A percentile compares a stretch with the other conserved stretches of the same genome.
These are phyloP conservation scores for Idaea dimidiata DNA, from an alignment of 2,888 invertebrate species.

Conservation along the genomic window DNA sequence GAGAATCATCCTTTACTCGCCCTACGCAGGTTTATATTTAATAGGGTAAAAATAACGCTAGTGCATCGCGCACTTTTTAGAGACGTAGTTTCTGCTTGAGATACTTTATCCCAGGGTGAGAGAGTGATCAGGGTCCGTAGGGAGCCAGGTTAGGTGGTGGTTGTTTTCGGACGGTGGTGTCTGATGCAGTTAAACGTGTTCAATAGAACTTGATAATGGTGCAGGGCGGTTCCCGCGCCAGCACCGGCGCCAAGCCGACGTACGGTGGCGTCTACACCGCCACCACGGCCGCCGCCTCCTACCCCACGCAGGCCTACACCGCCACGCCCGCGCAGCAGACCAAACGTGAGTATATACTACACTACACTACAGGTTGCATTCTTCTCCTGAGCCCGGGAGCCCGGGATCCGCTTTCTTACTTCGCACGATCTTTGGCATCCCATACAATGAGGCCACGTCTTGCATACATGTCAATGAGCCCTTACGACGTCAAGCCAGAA, in stretches of 20 bases:
- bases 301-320: conserved; percentile 76
- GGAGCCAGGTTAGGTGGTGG: not conserved
- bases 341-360: conserved; percentile 79
- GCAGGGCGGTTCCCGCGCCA: conserved; percentile 77
- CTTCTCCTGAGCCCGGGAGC: too few relatives aligned
- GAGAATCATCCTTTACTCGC: too few relatives aligned
- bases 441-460: too few relatives aligned
- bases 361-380: not conserved
- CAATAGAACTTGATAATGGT: conserved; percentile 37
- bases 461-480: too few relatives aligned
- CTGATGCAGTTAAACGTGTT: conserved; percentile 18
- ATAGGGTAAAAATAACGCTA: too few relatives aligned
- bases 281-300: conserved; percentile 75
- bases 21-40: too few relatives aligned
- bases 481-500: too few relatives aligned
- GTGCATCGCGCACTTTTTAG: too few relatives aligned
- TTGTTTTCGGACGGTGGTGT: not conserved
- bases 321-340: conserved; percentile 80
- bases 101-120: conserved; percentile 5
- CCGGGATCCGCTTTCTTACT: too few relatives aligned
- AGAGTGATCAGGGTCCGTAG: not conserved
- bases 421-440: too few relatives aligned
- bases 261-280: conserved; percentile 83
- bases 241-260: conserved; percentile 81
- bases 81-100: conserved; percentile 5